Conservation (phyloP, 2,797 vertebrate species). For the Artibeus jamaicensis region DNA sequence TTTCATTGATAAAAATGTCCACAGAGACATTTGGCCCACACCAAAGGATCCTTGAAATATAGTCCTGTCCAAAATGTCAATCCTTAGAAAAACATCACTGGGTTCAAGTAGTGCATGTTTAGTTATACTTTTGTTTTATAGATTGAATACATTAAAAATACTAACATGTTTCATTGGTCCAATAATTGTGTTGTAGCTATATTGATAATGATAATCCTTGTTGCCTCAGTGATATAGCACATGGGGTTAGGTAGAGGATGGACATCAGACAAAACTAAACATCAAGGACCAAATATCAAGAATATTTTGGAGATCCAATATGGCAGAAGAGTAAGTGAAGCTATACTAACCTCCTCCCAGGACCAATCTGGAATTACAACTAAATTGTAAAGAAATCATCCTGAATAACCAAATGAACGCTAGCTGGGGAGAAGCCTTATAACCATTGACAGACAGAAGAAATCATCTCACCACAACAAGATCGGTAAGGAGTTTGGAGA, state of each 20-base stretch:
- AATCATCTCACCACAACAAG: neutral
- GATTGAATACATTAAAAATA: neutral
- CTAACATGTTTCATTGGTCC: neutral
- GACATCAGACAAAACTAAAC: neutral
- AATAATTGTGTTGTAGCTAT: neutral
- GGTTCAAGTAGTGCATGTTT: neutral
- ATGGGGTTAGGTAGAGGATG: neutral
- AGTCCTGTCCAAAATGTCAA: neutral
- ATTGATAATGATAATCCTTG: neutral
- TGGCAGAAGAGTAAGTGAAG: neutral
- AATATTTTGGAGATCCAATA: neutral
- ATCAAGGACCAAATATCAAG: neutral
- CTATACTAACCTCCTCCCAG: neutral
- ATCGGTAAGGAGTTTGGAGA: neutral
- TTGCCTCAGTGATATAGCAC: neutral
- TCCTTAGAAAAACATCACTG: neutral
- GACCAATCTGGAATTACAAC: neutral
- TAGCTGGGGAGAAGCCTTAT: neutral
- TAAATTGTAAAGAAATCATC: neutral
- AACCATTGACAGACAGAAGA: neutral
- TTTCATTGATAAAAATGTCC: neutral
- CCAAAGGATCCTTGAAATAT: neutral
- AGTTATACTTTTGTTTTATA: neutral
- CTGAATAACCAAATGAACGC: neutral
- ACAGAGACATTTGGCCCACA: neutral